Conservation (phyloP, 2,888 invertebrate genomes). For the Habroteleia sp. region DNA sequence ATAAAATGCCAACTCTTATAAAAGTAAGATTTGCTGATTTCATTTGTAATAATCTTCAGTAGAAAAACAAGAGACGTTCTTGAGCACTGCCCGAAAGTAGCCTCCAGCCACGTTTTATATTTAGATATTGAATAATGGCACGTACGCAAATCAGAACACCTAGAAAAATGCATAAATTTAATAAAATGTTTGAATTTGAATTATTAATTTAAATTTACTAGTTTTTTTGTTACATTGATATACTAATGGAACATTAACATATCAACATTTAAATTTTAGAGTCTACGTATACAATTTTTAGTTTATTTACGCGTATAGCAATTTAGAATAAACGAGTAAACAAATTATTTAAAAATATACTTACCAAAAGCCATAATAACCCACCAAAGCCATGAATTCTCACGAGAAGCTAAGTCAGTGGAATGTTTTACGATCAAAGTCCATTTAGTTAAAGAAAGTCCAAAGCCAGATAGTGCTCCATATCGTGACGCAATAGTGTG, state of each 20-base stretch:
- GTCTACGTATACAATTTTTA: too few relatives aligned
- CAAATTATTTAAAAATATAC: slow-evolving; percentile 68
- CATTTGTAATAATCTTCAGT: slow-evolving; percentile 81
- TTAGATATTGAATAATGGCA: slow-evolving; percentile 92
- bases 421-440: slow-evolving; percentile 96
- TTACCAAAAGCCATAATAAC: slow-evolving; percentile 94
- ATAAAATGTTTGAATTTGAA: not conserved
- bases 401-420: slow-evolving; percentile 91
- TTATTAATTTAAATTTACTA: too few relatives aligned
- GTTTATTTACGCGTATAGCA: too few relatives aligned
- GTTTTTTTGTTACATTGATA: too few relatives aligned
- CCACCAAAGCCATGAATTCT: slow-evolving; percentile 96
- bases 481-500: slow-evolving; percentile 96
- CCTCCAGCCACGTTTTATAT: slow-evolving; percentile 94
- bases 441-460: slow-evolving; percentile 96
- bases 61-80: slow-evolving; percentile 93
- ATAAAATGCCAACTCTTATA: slow-evolving; percentile 76
- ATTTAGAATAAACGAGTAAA: too few relatives aligned
- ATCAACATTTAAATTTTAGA: too few relatives aligned
- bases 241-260: too few relatives aligned
- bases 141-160: slow-evolving; percentile 92
- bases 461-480: slow-evolving; percentile 95
- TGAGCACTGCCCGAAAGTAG: slow-evolving; percentile 92
- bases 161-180: slow-evolving; percentile 73
- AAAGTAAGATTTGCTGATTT: slow-evolving; percentile 63